Base-by-base conservation (phyloP, 2,888 invertebrate species). In the Drosophila borborema region DNA sequence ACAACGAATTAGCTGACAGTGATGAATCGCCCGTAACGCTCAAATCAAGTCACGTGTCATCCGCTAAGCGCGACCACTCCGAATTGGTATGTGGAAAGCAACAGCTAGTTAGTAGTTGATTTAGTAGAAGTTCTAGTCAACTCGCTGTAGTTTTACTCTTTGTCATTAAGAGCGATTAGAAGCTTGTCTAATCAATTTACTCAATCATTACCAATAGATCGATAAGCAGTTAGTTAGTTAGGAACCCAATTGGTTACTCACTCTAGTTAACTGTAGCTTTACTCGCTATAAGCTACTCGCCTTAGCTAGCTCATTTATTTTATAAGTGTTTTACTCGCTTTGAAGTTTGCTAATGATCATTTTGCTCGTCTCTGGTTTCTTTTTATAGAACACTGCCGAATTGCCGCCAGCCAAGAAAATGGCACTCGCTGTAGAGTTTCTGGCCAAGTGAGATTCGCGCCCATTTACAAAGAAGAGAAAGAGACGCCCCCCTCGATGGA, bases 371-470 rank as follows among this genome's bases (percentile, higher is more conserved):
- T 28, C 28, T 28, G 7, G 3, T 51, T 10, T 28, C 16, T 2
- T 16, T 14, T 23, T 31, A 14, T 46, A 87, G 86, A 71, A 34
- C 55, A 48, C 60, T 63, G 75, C 70, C 65, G 86, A 86, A 12
- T 58, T 76, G 72, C 89, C 86, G 51, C 74, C 78, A 55, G 67
- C 81, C 64, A 86, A 86, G 61, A 85, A 87, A 38, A n/a, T 85
- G 9, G 81, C 82, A 12, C 56, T 85, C 7, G 46, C 62, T 60
- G 68, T 51, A 23, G 85, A 89, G 49, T 64, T 86, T 34, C 55
- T 69, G 45, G 80, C 72, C 16, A 86, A 86, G 70, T 86, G 67
- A 79, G 63, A 38, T 28, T 5, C 45, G 61, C 56, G 43, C 34
- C 56, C 43, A 34, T 18, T 6, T 12, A 6, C 31, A 34, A 51